Base-by-base conservation (phyloP, 2,888 invertebrate species). In the Rutpela maculata region DNA sequence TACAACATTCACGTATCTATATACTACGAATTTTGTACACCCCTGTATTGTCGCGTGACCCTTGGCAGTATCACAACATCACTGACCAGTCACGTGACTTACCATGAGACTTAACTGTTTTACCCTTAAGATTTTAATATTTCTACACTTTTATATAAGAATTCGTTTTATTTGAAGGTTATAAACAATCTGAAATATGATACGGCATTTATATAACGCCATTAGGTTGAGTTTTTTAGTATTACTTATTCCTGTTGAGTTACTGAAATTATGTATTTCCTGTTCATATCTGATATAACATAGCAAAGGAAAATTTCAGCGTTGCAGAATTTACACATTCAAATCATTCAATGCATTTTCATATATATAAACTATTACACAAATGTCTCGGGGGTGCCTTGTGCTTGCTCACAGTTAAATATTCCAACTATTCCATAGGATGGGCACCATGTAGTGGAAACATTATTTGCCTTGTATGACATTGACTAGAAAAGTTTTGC, bases 71-170 rank as follows among this genome's bases (percentile, higher is more conserved):
- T 86, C 85, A 85, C 85, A 87, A 84, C 85, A 59, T 59, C 59
- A 83, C 85, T 86, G 86, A 85, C 87, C 86, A 83, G 82, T 86
- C 87, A 88, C 87, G 87, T 87, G 87, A 87, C 81, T 82, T 80
- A 79, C 82, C 83, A 81, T 83, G 80, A 84, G 82, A 80, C 79
- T 65, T 57, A 38, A 79, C 76, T 76, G 76, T 60, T 70, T 70
- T 35, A 78, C 79, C 82, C 79, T 82, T 76, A 76, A 80, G 80
- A 81, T 81, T 82, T 84, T 76, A 76, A 74, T 79, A 82, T 82
- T 80, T 82, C 75, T 76, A 76, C 77, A 78, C 59, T 75, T 78
- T 79, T 50, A 72, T 50, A 72, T 74, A 31, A 65, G 70, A 60
- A 63, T 60, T 57, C 18, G 19, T 35, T 62, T 62, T 55, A 69